Conservation (phyloP, 2,113 vertebrate genomes). For the Propithecus coquereli region DNA sequence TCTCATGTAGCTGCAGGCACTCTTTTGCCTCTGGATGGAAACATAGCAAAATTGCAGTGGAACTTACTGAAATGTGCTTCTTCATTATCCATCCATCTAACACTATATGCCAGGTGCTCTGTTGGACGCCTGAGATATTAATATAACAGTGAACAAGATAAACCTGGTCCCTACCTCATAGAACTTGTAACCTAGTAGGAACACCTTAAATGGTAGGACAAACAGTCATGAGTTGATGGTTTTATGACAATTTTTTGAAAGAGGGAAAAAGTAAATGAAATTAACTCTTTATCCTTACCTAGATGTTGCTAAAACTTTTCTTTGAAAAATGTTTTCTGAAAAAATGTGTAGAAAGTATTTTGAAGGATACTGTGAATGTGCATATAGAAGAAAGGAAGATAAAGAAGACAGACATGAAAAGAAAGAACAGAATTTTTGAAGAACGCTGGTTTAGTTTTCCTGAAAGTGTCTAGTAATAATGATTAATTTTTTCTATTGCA, state of each 20-base stretch:
- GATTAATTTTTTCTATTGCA: neutral
- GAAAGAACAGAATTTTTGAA: neutral
- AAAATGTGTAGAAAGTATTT: conserved; percentile 2
- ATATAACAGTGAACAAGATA: neutral
- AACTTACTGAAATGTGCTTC: neutral
- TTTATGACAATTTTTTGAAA: conserved; percentile 27
- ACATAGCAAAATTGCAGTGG: neutral
- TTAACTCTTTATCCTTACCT: neutral
- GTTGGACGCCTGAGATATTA: neutral
- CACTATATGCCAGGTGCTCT: neutral
- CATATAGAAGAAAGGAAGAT: conserved; percentile 10
- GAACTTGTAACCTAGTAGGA: neutral
- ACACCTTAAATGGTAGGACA: conserved; percentile 4
- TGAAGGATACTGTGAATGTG: neutral
- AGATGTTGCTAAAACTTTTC: neutral
- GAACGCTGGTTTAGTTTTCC: neutral
- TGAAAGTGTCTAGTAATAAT: neutral
- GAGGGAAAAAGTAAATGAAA: conserved; percentile 1
- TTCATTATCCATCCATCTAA: neutral
- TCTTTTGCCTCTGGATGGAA: neutral
- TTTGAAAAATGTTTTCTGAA: neutral
- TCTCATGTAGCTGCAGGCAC: neutral
- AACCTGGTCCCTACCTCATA: neutral
- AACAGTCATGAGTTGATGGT: neutral
- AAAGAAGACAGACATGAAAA: neutral